Evolutionary conservation across 2,888 invertebrate genomes (phyloP).

Genomic region (Deilephila elpenor): DNA sequence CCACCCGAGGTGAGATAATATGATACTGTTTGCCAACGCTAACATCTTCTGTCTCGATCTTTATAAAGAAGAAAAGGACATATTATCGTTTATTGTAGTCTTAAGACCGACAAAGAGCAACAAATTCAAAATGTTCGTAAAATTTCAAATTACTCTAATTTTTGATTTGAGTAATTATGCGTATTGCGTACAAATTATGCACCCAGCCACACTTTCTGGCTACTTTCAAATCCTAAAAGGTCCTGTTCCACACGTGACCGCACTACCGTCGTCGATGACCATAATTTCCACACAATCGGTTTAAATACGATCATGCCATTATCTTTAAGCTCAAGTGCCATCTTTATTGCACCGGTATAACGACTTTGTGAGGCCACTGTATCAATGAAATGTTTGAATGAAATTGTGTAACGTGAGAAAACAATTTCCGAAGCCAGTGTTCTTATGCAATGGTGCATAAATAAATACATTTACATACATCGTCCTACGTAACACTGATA

Average conservation of each 20-base stretch:
- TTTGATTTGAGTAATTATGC: no score
- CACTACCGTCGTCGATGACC: not conserved
- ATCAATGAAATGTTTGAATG: constrained; percentile 25
- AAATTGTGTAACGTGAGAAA: constrained; percentile 15
- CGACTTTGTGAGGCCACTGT: not conserved
- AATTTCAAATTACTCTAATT: no score
- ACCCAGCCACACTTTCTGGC: not conserved
- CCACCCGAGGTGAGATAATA: constrained; percentile 82
- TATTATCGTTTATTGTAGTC: no score
- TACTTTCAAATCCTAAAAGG: not conserved
- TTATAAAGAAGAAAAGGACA: not conserved
- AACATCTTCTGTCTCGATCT: not conserved
- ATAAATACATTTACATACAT: not conserved
- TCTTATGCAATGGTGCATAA: not conserved
- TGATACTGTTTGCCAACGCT: no score
- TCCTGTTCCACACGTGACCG: not conserved
- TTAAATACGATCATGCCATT: not conserved
- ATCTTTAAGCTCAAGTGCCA: not conserved
- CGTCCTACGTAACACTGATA: not conserved
- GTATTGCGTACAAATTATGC: not conserved
- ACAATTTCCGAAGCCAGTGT: constrained; percentile 28
- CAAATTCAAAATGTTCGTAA: no score
- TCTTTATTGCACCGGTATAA: constrained; percentile 1
- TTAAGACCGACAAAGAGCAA: no score
- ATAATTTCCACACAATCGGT: constrained; percentile 2